Percentiles rank a stretch among this genome's conserved stretches.
phyloP scores from a whole-genome alignment of 2,888 invertebrate genomes.

The Selenia dentaria region DNA sequence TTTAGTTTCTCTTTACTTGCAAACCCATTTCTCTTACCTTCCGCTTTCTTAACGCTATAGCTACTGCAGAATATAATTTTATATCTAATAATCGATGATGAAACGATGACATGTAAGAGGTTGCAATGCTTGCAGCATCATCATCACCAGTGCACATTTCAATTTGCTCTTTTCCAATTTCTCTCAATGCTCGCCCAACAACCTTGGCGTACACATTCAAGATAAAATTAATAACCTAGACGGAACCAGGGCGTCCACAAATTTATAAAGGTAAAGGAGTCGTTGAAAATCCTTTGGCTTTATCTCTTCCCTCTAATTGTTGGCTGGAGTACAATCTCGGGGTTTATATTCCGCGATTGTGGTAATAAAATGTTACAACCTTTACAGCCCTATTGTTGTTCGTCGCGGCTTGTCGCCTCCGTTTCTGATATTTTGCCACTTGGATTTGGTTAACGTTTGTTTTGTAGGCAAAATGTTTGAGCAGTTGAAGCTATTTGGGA shows the following conservation, averaged over 20 bases:
- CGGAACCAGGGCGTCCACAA: slow-evolving; percentile 13
- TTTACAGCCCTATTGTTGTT: slow-evolving; percentile 67
- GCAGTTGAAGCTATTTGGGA: neutral
- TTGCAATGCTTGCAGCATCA: too few relatives aligned
- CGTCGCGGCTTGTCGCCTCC: slow-evolving; percentile 53
- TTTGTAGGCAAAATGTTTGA: slow-evolving; percentile 9
- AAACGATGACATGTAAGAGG: too few relatives aligned
- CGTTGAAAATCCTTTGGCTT: slow-evolving; percentile 54
- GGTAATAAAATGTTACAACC: slow-evolving; percentile 70
- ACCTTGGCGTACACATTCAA: too few relatives aligned
- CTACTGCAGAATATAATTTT: too few relatives aligned
- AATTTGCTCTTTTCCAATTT: too few relatives aligned
- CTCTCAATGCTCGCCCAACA: too few relatives aligned
- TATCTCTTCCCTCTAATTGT: slow-evolving; percentile 74
- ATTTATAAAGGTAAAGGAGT: slow-evolving; percentile 45
- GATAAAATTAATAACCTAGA: slow-evolving; percentile 22
- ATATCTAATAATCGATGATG: too few relatives aligned
- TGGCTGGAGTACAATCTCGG: slow-evolving; percentile 63
- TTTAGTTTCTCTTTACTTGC: too few relatives aligned
- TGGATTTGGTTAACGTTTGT: slow-evolving; percentile 32
- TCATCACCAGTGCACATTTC: too few relatives aligned
- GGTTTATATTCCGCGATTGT: slow-evolving; percentile 65
- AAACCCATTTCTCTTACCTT: too few relatives aligned
- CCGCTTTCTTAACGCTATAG: too few relatives aligned
- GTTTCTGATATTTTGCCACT: slow-evolving; percentile 41